Conservation (phyloP, 1,140 invertebrate genomes). For the Anastrepha ludens region DNA sequence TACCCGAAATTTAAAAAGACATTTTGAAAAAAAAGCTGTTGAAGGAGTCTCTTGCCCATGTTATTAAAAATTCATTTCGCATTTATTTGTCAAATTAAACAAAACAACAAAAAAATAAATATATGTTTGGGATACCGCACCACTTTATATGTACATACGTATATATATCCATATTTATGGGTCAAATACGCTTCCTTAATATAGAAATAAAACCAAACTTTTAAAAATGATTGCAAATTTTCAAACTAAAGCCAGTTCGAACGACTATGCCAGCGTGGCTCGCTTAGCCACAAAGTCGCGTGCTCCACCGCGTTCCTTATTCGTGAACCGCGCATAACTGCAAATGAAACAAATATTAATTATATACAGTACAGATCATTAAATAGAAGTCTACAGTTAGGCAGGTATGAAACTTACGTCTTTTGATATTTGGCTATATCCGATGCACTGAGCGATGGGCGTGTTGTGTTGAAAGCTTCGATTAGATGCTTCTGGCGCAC, state of each 20-base stretch:
- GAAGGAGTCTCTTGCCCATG: background rate
- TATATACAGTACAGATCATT: background rate
- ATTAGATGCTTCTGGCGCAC: constrained; percentile 70
- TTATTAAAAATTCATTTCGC: constrained; percentile 6
- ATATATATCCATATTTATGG: background rate
- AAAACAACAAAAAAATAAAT: background rate
- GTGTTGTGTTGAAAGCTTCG: constrained; percentile 67
- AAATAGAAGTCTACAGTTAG: background rate
- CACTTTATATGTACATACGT: background rate
- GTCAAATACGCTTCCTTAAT: background rate
- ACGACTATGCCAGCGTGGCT: constrained; percentile 67
- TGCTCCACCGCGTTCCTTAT: constrained; percentile 68
- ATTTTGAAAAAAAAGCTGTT: no score
- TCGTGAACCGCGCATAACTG: constrained; percentile 70
- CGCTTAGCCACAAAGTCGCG: constrained; percentile 70
- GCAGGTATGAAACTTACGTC: constrained; percentile 63
- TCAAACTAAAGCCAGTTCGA: background rate
- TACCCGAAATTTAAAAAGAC: no score
- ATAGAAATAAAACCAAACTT: constrained; percentile 43
- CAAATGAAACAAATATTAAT: constrained; percentile 15
- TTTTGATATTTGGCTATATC: constrained; percentile 70
- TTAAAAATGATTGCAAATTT: background rate
- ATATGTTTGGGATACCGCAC: background rate
- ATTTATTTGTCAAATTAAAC: constrained; percentile 28
- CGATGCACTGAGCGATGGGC: constrained; percentile 66